A percentile compares a stretch with the other conserved stretches of the same genome.
Conservation (phyloP, 1,140 invertebrate genomes). For the Eurytemora carolleeae region DNA sequence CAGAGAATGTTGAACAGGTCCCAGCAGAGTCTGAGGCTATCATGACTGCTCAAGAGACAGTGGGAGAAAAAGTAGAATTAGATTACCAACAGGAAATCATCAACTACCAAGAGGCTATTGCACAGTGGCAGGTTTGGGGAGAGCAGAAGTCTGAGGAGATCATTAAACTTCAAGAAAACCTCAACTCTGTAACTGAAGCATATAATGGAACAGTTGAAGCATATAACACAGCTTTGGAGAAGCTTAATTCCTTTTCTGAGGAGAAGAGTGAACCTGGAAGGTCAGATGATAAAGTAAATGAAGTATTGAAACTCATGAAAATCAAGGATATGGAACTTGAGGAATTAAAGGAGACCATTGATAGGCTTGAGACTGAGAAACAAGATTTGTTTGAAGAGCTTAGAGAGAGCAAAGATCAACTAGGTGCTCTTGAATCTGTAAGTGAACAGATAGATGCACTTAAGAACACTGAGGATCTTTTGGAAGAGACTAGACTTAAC, state of each 20-base stretch:
- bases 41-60: too few relatives aligned
- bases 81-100: too few relatives aligned
- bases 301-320: neutral
- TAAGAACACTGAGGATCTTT: neutral
- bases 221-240: neutral
- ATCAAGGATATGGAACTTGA: neutral
- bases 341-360: neutral
- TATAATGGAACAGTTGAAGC: neutral
- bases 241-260: too few relatives aligned
- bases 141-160: constrained; percentile 3
- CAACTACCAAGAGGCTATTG: too few relatives aligned
- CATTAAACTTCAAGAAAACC: neutral
- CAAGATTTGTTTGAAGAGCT: neutral
- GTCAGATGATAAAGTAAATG: neutral
- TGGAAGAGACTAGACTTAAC: neutral
- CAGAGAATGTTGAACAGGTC: too few relatives aligned
- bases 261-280: neutral
- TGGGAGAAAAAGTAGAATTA: too few relatives aligned
- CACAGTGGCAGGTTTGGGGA: constrained; percentile 10
- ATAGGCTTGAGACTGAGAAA: neutral
- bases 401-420: neutral
- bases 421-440: too few relatives aligned
- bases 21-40: too few relatives aligned
- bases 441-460: neutral
- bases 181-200: neutral